Percentiles rank a stretch among this genome's conserved stretches.
These are phyloP conservation scores for Slavum lentiscoides DNA, from an alignment of 2,888 invertebrate species.

Conservation along the genomic window DNA sequence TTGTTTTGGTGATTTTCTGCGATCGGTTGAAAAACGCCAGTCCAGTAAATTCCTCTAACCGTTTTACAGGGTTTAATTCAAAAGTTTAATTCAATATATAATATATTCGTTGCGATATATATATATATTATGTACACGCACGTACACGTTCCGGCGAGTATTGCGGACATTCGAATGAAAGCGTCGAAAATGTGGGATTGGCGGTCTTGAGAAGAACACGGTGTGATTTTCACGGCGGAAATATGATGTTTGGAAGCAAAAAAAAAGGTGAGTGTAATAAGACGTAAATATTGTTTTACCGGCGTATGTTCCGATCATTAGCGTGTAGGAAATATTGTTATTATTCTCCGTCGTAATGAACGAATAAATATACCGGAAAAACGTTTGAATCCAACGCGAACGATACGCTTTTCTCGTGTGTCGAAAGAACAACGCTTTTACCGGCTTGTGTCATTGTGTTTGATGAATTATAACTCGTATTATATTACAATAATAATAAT, in stretches of 20 bases:
- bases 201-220: constrained; percentile 37
- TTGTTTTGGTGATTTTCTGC: no score
- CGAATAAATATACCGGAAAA: no score
- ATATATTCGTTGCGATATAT: background rate
- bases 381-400: no score
- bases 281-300: no score
- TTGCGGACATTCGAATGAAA: background rate
- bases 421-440: background rate
- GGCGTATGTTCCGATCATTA: no score
- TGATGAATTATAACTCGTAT: background rate
- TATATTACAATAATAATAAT: background rate
- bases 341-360: no score
- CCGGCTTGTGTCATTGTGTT: background rate
- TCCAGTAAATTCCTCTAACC: no score
- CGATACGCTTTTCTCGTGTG: background rate
- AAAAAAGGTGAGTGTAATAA: constrained; percentile 40
- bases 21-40: background rate
- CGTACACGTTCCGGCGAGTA: background rate
- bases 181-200: constrained; percentile 25
- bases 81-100: background rate
- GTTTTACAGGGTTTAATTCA: constrained; percentile 17
- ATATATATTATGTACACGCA: no score
- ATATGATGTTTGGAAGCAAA: constrained; percentile 52
- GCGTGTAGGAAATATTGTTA: no score
- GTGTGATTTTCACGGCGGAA: constrained; percentile 26